phyloP scores from a whole-genome alignment of 2,113 vertebrate genomes.

The Dunckerocampus dactyliophorus region DNA sequence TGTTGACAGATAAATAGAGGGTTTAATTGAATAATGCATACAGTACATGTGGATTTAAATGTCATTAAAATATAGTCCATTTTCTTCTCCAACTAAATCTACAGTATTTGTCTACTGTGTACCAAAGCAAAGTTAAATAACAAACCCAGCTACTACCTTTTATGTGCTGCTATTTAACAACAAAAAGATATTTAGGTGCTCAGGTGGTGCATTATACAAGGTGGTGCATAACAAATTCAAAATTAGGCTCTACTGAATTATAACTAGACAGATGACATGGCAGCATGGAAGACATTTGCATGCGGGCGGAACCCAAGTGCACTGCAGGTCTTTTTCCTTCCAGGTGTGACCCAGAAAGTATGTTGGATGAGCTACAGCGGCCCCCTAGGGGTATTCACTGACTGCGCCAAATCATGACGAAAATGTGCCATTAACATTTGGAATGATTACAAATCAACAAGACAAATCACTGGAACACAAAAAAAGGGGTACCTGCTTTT shows the following conservation, averaged over 20 bases:
- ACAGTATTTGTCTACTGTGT: too few relatives aligned
- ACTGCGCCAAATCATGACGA: constrained; percentile 37
- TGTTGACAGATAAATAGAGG: too few relatives aligned
- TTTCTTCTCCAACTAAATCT: too few relatives aligned
- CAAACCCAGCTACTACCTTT: too few relatives aligned
- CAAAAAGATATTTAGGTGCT: constrained; percentile 28
- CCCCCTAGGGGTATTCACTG: constrained; percentile 31
- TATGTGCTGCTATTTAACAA: constrained; percentile 27
- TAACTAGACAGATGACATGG: constrained; percentile 52
- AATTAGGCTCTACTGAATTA: constrained; percentile 58
- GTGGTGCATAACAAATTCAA: constrained; percentile 58
- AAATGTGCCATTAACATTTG: constrained; percentile 52
- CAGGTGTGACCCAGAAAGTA: constrained; percentile 60
- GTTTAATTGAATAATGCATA: not conserved
- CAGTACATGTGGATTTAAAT: constrained; percentile 4
- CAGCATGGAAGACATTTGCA: constrained; percentile 41
- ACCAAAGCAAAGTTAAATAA: too few relatives aligned
- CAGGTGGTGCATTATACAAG: constrained; percentile 51
- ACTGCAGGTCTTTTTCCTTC: constrained; percentile 29
- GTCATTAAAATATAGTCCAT: too few relatives aligned
- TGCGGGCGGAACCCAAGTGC: constrained; percentile 21
- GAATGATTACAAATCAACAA: constrained; percentile 21
- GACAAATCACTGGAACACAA: constrained; percentile 10
- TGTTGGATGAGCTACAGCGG: constrained; percentile 40
- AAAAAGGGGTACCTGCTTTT: constrained; percentile 12